A percentile compares a stretch with the other conserved stretches of the same genome.
Conservation (phyloP, 35 echinoderm and acorn worm genomes). For the Nesometra sesokonis region DNA sequence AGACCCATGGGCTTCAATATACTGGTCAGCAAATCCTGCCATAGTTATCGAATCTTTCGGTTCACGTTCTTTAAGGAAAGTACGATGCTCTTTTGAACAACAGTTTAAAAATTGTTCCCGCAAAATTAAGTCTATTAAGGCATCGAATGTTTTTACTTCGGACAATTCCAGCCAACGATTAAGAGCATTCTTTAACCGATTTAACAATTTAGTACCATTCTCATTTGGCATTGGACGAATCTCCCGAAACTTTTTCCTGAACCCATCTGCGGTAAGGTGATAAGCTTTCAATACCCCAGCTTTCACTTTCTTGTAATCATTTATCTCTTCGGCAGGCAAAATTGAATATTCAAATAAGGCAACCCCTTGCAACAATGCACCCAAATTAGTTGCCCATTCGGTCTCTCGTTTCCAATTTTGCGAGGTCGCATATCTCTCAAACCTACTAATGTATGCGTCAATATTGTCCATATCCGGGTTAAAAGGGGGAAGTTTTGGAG, state of each 20-base stretch:
- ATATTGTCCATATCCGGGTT: background rate
- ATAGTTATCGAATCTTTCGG: no score
- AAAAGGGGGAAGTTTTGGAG: background rate
- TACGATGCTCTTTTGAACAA: no score
- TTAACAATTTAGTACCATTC: background rate
- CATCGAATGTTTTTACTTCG: no score
- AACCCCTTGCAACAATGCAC: slow-evolving; percentile 10
- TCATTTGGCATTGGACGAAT: background rate
- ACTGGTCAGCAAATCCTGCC: no score
- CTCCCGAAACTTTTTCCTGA: background rate
- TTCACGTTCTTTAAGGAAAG: no score
- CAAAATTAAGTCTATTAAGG: no score
- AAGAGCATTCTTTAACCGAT: background rate
- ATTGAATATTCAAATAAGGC: background rate
- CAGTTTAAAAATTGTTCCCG: no score
- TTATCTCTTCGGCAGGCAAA: background rate
- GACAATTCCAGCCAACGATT: slow-evolving; percentile 11
- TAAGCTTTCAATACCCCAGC: background rate
- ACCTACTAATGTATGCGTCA: background rate
- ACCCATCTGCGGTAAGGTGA: background rate
- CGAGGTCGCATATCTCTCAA: background rate
- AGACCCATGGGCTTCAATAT: no score
- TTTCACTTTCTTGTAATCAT: slow-evolving; percentile 11
- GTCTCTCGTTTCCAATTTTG: background rate
- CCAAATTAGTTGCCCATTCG: slow-evolving; percentile 13